Evolutionary conservation across 2,797 vertebrate genomes (phyloP).

Genomic region (Rhinophrynus dorsalis): DNA sequence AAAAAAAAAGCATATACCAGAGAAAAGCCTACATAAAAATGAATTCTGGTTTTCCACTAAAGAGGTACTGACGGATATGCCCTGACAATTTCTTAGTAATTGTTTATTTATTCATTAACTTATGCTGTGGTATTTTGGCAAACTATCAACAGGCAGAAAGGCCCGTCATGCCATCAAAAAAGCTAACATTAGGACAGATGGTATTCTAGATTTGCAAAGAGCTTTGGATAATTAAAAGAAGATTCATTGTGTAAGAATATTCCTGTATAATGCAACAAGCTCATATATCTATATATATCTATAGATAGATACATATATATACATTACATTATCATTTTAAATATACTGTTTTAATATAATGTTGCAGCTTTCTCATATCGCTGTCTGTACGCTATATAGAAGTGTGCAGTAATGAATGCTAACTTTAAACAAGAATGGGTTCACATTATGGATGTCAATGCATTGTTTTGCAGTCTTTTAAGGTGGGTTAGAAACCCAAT

Average conservation of each 20-base stretch:
- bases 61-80: conserved; percentile 50
- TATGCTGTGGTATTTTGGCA: conserved; percentile 33
- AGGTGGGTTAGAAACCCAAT: no score
- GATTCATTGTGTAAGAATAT: conserved; percentile 48
- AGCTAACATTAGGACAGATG: conserved; percentile 60
- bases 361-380: no score
- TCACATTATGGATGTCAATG: no score
- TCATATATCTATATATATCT: no score
- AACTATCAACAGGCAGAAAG: conserved; percentile 46
- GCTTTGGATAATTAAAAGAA: conserved; percentile 53
- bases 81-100: conserved; percentile 53
- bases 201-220: conserved; percentile 50
- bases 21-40: conserved; percentile 9
- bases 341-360: no score
- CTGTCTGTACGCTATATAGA: background rate
- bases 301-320: no score
- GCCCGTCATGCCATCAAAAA: conserved; percentile 36
- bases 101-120: conserved; percentile 59
- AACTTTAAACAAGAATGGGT: no score
- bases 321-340: background rate
- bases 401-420: no score
- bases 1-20: background rate
- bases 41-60: conserved; percentile 51
- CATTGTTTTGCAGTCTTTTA: no score
- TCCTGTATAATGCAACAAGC: conserved; percentile 9